Evolutionary conservation across 2,888 invertebrate genomes (phyloP), one percentile per base, ranked within the genome.

Genomic region (Eupsilia transversa): DNA sequence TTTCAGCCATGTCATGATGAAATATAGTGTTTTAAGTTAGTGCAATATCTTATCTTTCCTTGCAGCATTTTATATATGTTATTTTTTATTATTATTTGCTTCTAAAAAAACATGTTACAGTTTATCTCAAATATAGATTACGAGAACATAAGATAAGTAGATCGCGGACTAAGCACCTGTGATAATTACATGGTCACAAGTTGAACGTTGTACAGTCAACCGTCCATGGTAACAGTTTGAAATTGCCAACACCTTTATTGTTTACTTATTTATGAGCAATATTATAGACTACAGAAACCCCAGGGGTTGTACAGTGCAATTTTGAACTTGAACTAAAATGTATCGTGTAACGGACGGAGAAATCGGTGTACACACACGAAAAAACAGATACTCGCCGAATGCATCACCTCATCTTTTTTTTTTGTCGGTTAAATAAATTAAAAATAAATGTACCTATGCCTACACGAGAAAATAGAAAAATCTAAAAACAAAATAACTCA

Each of bases 171-270:
- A 56, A 30, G 49, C 66, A 65, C 17, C 46, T 20, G 35, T 74
- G 85, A 79, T 82, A 87, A 85, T 75, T 64, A 71, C 52, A 38
- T 74, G 67, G 84, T 86, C 74, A 86, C 80, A 83, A 63, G 52
- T 52, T 69, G 67, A 20, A 52, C 56, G 30, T 33, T 17, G 74
- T 79, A 46, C 61, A 4, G 35, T 52, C 49, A 80, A 9, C n/a
- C 2, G 14, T 17, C 30, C n/a, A 52, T 73, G 35, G 57, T 33
- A 35, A 57, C 73, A 17, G 30, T 30, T 46, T 56, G 4, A 54
- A 7, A n/a, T 43, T 35, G 6, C 3, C 9, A 20, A 9, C 23
- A 9, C 30, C 10, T 49, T 41, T 30, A 20, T 30, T 17, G 9
- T 14, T 17, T 17, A 5, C 12, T 30, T 57, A 57, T 56, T 20